Conservation (phyloP, 2,113 vertebrate genomes). For the Misgurnus anguillicaudatus region DNA sequence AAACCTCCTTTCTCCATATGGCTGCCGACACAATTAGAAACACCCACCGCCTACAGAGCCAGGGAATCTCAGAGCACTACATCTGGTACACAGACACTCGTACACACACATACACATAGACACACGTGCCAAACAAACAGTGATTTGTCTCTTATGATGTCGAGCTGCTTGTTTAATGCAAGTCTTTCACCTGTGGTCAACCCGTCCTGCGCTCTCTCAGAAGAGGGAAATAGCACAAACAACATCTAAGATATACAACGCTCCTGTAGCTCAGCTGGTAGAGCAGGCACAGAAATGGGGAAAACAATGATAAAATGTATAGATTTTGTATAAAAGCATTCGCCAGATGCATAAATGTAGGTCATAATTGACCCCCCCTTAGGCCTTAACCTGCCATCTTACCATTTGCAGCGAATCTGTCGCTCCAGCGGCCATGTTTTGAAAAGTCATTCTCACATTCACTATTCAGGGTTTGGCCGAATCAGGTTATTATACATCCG, state of each 20-base stretch:
- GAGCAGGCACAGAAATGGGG: too few relatives aligned
- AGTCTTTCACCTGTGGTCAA: neutral
- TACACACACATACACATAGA: constrained; percentile 11
- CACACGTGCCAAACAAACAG: constrained; percentile 38
- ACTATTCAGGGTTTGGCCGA: neutral
- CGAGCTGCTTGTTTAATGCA: neutral
- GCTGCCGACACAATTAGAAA: constrained; percentile 82
- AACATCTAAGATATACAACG: neutral
- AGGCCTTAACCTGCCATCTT: neutral
- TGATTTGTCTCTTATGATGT: neutral
- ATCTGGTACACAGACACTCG: constrained; percentile 63
- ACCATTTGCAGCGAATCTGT: constrained; percentile 43
- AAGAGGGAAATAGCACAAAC: neutral
- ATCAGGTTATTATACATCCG: constrained; percentile 46
- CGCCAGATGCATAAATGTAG: too few relatives aligned
- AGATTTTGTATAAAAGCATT: too few relatives aligned
- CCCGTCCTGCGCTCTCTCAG: too few relatives aligned
- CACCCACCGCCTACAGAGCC: constrained; percentile 76
- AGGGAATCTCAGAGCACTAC: constrained; percentile 61
- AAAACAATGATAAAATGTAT: too few relatives aligned
- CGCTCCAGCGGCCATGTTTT: constrained; percentile 14
- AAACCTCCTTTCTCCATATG: constrained; percentile 86
- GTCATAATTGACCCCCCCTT: too few relatives aligned
- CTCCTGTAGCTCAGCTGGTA: too few relatives aligned
- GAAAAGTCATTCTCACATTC: constrained; percentile 26